Percentiles rank a stretch among this genome's conserved stretches.
These are phyloP conservation scores for Tetragnatha montana DNA, from an alignment of 2,888 invertebrate genomes.

Conservation along the genomic window DNA sequence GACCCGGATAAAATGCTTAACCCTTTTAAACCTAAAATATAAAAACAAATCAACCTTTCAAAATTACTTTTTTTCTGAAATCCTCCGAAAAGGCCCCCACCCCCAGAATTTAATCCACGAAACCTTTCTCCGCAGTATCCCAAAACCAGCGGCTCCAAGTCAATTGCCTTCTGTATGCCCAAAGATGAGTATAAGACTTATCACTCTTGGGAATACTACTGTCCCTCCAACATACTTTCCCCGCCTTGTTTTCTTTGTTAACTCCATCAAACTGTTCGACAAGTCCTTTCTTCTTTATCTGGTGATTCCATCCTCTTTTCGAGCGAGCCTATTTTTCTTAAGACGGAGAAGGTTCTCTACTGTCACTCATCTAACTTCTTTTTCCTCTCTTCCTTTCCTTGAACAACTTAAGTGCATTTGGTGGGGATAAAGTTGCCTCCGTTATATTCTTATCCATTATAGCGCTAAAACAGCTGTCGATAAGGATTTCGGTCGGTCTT, in stretches of 20 bases:
- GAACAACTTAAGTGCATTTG: neutral
- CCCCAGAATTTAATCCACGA: neutral
- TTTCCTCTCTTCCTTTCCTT: neutral
- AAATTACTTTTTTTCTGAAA: too few relatives aligned
- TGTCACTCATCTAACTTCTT: neutral
- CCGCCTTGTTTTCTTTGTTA: neutral
- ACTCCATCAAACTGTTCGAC: conserved; percentile 1
- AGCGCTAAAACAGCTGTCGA: neutral
- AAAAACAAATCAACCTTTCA: too few relatives aligned
- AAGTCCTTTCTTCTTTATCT: neutral
- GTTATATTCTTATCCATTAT: neutral
- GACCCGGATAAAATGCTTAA: too few relatives aligned
- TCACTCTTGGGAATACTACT: neutral
- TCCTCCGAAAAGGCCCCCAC: too few relatives aligned
- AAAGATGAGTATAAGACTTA: neutral
- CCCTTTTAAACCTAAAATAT: too few relatives aligned
- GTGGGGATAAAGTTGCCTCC: neutral
- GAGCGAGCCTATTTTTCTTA: neutral
- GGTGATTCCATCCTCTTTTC: neutral
- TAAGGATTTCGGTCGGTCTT: neutral
- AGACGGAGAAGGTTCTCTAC: neutral
- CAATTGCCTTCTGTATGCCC: neutral
- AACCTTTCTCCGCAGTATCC: neutral
- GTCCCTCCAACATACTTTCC: neutral
- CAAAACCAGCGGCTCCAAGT: neutral